Conservation (phyloP, 2,113 vertebrate genomes). For the Sinocyclocheilus grahami region DNA sequence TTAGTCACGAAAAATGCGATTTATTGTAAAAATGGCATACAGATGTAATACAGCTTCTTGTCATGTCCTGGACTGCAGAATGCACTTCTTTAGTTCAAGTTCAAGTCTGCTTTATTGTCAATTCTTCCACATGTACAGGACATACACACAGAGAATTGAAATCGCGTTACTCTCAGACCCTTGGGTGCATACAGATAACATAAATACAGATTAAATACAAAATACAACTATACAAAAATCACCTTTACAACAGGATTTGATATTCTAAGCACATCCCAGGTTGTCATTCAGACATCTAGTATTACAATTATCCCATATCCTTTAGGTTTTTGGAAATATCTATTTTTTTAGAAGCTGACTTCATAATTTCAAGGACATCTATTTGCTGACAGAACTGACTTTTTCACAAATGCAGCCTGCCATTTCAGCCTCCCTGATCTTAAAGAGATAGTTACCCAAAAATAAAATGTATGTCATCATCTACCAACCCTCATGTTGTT, state of each 20-base stretch:
- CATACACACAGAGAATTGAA: too few relatives aligned
- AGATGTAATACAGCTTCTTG: neutral
- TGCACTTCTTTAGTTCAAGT: neutral
- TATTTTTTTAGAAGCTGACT: neutral
- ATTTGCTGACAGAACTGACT: too few relatives aligned
- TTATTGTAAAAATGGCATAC: neutral
- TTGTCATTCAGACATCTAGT: neutral
- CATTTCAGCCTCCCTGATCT: too few relatives aligned
- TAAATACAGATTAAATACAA: too few relatives aligned
- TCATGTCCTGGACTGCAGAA: neutral
- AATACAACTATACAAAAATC: too few relatives aligned
- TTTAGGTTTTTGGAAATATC: neutral
- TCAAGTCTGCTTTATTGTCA: too few relatives aligned
- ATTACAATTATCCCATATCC: neutral
- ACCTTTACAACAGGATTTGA: neutral
- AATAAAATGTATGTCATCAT: neutral
- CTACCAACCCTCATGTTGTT: neutral
- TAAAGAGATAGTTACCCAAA: too few relatives aligned
- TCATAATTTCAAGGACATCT: neutral
- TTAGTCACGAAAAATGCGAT: neutral
- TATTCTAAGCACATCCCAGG: neutral
- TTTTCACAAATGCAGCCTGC: too few relatives aligned
- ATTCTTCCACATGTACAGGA: too few relatives aligned
- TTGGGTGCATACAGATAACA: too few relatives aligned
- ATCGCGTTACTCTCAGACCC: too few relatives aligned